These are phyloP conservation scores for Griposia aprilina DNA, from an alignment of 2,888 invertebrate species.

Conservation along the genomic window DNA sequence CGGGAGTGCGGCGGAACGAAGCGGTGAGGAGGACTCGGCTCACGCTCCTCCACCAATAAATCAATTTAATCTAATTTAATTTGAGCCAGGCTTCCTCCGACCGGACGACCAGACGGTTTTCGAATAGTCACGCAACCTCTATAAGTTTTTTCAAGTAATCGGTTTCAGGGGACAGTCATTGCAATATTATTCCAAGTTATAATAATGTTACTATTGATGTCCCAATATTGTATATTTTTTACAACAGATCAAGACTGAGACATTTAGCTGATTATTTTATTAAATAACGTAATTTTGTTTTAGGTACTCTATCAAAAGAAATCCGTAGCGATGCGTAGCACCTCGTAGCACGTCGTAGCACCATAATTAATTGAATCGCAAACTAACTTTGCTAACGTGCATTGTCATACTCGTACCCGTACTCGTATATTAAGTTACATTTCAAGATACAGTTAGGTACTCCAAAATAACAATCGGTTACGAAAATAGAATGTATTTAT, in stretches of 20 bases:
- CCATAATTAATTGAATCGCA: neutral
- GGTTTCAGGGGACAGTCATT: slow-evolving; percentile 18
- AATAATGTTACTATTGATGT: neutral
- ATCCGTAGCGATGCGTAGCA: slow-evolving; percentile 18
- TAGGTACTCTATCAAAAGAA: neutral
- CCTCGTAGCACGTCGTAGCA: slow-evolving; percentile 46
- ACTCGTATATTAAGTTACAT: neutral
- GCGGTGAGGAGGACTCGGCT: slow-evolving; percentile 75
- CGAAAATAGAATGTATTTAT: slow-evolving; percentile 45
- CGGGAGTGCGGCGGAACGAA: slow-evolving; percentile 74
- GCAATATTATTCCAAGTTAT: neutral
- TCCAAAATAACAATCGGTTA: slow-evolving; percentile 18
- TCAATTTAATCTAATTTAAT: slow-evolving; percentile 91
- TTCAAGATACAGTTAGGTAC: neutral
- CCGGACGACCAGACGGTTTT: slow-evolving; percentile 71
- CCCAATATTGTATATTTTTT: no score
- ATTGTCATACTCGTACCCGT: neutral
- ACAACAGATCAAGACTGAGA: neutral
- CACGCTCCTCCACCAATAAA: slow-evolving; percentile 87
- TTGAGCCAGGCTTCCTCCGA: slow-evolving; percentile 85
- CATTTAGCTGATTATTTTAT: neutral
- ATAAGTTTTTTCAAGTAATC: slow-evolving; percentile 47
- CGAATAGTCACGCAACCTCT: slow-evolving; percentile 83
- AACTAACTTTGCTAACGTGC: neutral
- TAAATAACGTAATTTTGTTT: neutral